Base-by-base conservation (phyloP, 1,140 invertebrate genomes). In the Battus philenor region DNA sequence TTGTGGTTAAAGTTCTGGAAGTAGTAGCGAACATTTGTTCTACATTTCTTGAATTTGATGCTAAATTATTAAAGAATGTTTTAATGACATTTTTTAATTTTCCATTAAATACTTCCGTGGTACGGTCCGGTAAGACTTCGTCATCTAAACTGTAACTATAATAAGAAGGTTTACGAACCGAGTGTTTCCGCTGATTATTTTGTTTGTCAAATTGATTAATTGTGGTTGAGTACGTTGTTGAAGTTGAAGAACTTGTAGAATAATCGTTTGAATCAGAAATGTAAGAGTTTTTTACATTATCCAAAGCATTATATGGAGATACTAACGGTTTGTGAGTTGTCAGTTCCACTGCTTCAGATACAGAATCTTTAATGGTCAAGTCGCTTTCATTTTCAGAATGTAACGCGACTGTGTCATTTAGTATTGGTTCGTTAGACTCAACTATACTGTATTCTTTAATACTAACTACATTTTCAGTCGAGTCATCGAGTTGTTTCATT, bases 101-200 rank as follows among this genome's bases (percentile, higher is more conserved):
- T 16, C 63, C 65, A 43, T 61, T 78, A 47, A 81, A 69, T 45
- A 81, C 54, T 68, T 85, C 78, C 12, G 80, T 84, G 4, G 77
- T 84, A 32, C 80, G 73, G 52, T 84, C 70, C 5, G 68, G 53
- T 17, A 72, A 27, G 9, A 54, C 45, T 10, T 78, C 80, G 24
- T 81, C 80, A 30, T 65, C 61, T 16, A 81, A 33, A 13, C 59
- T 59, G 44, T 84, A 84, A 36, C 63, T 61, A 36, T 78, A 80
- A 53, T 81, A 81, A 4, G 76, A 68, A 1, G 74, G 59, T 44
- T 75, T 74, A 15, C 54, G 43, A 8, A 44, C 50, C 29, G 54
- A 33, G 31, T 20, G 39, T 34, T 59, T 67, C 15, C 41, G 33
- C 10, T 15, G 11, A 24, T 60, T 53, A 10, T 32, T 54, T 50